These are phyloP conservation scores for Halyomorpha halys DNA, from an alignment of 1,140 invertebrate species.

Conservation along the genomic window DNA sequence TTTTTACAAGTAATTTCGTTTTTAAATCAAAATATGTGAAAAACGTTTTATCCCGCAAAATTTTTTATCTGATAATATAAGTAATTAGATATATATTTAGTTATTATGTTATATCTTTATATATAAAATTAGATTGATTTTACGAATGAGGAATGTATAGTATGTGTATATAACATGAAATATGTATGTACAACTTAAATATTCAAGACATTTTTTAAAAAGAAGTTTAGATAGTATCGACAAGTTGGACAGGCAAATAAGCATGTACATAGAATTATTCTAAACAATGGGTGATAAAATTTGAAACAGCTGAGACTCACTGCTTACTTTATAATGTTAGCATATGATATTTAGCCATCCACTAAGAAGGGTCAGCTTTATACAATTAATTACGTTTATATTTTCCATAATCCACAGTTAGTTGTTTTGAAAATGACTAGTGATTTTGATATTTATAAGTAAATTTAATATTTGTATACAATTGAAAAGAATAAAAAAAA, in stretches of 20 bases:
- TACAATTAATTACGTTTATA: slow-evolving; percentile 1
- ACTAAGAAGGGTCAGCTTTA: slow-evolving; percentile 7
- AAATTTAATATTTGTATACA: slow-evolving; percentile 6
- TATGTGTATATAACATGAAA: too few species aligned
- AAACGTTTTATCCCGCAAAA: too few species aligned
- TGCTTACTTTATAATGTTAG: neutral
- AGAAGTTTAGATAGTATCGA: too few species aligned
- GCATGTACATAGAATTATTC: slow-evolving; percentile 5
- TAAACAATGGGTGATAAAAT: slow-evolving; percentile 1
- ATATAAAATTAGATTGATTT: too few species aligned
- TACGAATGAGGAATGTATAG: too few species aligned
- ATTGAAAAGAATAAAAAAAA: neutral
- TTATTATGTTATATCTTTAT: too few species aligned
- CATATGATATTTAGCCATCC: slow-evolving; percentile 3
- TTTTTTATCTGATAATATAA: too few species aligned
- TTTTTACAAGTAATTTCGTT: too few species aligned
- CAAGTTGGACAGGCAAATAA: neutral
- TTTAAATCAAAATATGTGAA: too few species aligned
- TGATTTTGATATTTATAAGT: slow-evolving; percentile 8
- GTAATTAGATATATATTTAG: too few species aligned
- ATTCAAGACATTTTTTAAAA: too few species aligned
- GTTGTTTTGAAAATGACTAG: slow-evolving; percentile 5
- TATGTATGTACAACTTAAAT: too few species aligned
- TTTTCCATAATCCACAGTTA: neutral
- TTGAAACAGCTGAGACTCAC: neutral